Conservation (phyloP, 1,140 invertebrate genomes). For the Habropoda laboriosa region DNA sequence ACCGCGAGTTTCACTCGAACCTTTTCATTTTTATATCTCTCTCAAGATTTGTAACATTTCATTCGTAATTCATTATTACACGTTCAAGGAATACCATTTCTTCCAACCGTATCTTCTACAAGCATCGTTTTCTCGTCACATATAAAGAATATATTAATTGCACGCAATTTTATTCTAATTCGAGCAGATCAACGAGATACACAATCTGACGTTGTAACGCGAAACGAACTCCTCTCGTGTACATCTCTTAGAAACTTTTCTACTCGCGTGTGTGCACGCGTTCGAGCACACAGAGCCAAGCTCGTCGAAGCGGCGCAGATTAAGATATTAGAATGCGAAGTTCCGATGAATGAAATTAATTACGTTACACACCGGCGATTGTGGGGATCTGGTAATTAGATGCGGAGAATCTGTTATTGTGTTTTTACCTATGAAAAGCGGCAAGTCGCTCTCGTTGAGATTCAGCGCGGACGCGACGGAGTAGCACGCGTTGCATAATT, state of each 20-base stretch:
- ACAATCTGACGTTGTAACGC: no score
- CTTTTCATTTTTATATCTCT: no score
- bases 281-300: background rate
- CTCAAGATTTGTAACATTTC: no score
- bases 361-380: constrained; percentile 12
- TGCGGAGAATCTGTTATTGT: constrained; percentile 16
- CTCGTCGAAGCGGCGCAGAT: background rate
- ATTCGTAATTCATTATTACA: no score
- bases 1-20: no score
- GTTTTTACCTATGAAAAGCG: constrained; percentile 17
- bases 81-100: no score
- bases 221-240: background rate
- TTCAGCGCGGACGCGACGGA: constrained; percentile 12
- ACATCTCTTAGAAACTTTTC: no score
- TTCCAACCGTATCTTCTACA: no score
- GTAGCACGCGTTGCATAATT: constrained; percentile 33
- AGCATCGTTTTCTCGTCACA: no score
- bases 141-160: no score
- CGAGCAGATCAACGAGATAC: no score
- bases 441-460: constrained; percentile 18
- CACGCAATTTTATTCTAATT: no score
- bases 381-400: constrained; percentile 20
- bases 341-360: constrained; percentile 36
- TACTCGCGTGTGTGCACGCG: background rate
- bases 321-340: constrained; percentile 30